These are phyloP conservation scores for Nannospalax galili DNA, from an alignment of 2,113 vertebrate species.

Conservation along the genomic window DNA sequence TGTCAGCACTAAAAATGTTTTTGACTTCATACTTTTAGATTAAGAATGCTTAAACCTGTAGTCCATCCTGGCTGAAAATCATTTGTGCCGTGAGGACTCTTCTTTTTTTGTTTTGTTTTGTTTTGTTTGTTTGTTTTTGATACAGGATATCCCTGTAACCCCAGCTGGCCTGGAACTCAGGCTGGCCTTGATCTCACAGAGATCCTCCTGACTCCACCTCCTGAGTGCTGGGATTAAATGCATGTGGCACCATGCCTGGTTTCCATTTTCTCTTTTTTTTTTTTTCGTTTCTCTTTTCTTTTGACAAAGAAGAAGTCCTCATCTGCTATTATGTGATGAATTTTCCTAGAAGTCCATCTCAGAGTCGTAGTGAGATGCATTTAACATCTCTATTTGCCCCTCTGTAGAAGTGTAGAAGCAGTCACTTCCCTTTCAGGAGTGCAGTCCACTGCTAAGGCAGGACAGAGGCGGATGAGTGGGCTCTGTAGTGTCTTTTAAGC, in stretches of 20 bases:
- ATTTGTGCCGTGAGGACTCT: neutral
- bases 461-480: neutral
- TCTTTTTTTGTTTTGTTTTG: neutral
- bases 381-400: neutral
- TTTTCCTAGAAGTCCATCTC: conserved; percentile 5
- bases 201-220: too few relatives aligned
- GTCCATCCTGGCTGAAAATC: neutral
- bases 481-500: neutral
- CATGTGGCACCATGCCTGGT: too few relatives aligned
- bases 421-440: neutral
- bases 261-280: neutral
- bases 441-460: neutral
- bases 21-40: neutral
- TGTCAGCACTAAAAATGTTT: neutral
- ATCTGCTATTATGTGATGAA: conserved; percentile 19
- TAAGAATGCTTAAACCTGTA: neutral
- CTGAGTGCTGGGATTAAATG: too few relatives aligned
- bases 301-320: neutral
- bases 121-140: neutral
- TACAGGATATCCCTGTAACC: too few relatives aligned
- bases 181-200: too few relatives aligned
- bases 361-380: neutral
- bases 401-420: neutral
- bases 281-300: neutral
- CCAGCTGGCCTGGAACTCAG: too few relatives aligned